Percentiles rank a stretch among this genome's conserved stretches.
Conservation (phyloP, 1,140 invertebrate species). For the Trachelipus rathkii region DNA sequence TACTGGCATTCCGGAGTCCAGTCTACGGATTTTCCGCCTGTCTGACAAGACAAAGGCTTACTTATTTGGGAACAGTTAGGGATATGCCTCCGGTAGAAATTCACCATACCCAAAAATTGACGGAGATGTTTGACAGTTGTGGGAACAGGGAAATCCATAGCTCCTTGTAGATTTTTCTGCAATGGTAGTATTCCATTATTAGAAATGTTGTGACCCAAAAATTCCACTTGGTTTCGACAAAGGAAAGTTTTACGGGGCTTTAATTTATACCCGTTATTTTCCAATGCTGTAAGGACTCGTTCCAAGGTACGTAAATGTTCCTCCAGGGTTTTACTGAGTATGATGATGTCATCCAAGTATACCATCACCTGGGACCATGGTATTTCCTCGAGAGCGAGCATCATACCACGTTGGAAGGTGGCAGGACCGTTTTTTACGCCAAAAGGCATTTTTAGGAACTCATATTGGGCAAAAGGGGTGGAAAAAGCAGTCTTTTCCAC, state of each 20-base stretch:
- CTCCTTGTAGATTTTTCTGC: too few relatives aligned
- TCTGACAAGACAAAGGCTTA: too few relatives aligned
- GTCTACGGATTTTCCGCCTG: too few relatives aligned
- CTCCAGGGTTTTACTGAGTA: neutral
- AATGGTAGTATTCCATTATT: too few relatives aligned
- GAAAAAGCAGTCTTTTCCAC: neutral
- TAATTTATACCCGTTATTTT: neutral
- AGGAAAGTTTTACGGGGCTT: neutral
- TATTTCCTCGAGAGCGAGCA: neutral
- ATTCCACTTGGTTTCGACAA: neutral
- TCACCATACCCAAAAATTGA: too few relatives aligned
- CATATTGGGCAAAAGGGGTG: neutral
- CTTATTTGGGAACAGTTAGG: too few relatives aligned
- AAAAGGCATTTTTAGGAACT: neutral
- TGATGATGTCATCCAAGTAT: constrained; percentile 8
- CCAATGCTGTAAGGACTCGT: neutral
- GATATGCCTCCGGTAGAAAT: too few relatives aligned
- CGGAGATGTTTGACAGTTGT: too few relatives aligned
- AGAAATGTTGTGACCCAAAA: neutral
- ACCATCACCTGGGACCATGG: neutral
- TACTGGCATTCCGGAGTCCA: too few relatives aligned
- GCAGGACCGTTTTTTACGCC: neutral
- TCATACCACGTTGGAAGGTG: neutral
- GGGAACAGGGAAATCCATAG: too few relatives aligned
- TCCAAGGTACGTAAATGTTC: neutral